Evolutionary conservation across 2,113 vertebrate species (phyloP), one percentile per base, ranked within the genome.

Genomic region (Plecotus auritus): DNA sequence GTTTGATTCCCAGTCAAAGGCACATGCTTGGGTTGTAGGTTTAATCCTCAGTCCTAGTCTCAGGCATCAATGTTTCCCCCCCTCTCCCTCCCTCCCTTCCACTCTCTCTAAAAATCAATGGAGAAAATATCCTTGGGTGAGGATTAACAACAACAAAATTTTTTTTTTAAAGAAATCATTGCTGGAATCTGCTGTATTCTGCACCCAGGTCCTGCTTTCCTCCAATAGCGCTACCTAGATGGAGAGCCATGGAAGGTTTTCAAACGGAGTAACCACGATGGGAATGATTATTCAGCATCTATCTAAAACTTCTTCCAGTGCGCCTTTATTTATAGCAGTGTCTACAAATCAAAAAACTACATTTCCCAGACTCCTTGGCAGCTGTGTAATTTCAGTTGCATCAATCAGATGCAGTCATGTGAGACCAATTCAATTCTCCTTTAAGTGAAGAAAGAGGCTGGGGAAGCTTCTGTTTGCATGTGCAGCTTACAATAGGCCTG

Each of bases 311-410:
- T 37, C 70, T 93, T 85, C 85, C 69, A 77, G 32, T 70, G 22
- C 66, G 61, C 40, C 76, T 86, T 91, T 90, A 64, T 82, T 37
- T 56, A n/a, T 37, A 83, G 61, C 18, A 69, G 35, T 14, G n/a
- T 59, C 76, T 64, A 61, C 64, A 93, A 85, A 95, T 22, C 11
- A 20, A 73, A 89, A 93, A 90, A 88, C 93, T 95, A 77, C 88
- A 91, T 85, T 92, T 95, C 69, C 84, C 91, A 97, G 81, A 90
- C 28, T 92, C 66, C 84, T n/a, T 90, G 85, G 76, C 66, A 90
- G 81, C 49, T 84, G n/a, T 90, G 28, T 80, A 42, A 84, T 91
- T 93, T 92, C 66, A 56, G 9, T 42, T 59, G 49, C 23, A 94
- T 51, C 61, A 76, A 7, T 93, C 91, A 95, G 64, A 70, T n/a